Percentiles rank a stretch among this genome's conserved stretches.
phyloP scores from a whole-genome alignment of 2,797 vertebrate species.

The Falco columbarius region DNA sequence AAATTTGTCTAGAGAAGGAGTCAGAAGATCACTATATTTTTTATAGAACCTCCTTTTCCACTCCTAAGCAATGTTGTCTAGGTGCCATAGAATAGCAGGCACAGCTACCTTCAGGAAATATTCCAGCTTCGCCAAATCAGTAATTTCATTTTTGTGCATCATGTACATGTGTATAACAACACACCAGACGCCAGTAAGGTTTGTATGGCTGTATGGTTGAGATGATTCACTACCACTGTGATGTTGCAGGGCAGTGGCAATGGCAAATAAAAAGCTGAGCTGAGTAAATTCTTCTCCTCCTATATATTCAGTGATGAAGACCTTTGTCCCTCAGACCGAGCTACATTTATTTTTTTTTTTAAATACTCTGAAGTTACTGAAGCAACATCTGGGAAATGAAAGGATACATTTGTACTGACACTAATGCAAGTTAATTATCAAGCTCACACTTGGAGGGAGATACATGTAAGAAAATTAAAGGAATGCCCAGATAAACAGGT shows the following conservation, averaged over 20 bases:
- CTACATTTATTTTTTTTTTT: not conserved
- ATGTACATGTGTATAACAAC: not conserved
- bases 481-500: not conserved
- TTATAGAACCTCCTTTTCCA: not conserved
- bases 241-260: not conserved
- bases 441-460: not conserved
- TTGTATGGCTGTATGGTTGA: not conserved
- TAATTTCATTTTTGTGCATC: not conserved
- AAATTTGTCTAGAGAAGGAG: not conserved
- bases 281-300: not conserved
- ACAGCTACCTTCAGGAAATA: not conserved
- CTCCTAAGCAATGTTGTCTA: not conserved
- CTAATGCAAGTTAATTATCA: not conserved
- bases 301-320: not conserved
- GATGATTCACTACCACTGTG: not conserved
- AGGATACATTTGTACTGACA: not conserved
- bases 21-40: not conserved
- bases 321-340: not conserved
- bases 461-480: not conserved
- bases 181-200: not conserved
- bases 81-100: not conserved
- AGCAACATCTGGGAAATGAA: not conserved
- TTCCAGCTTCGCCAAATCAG: not conserved
- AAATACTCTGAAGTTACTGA: not conserved
- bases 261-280: not conserved